Conservation (phyloP, 2,888 invertebrate species). For the Drosophila antonietae region DNA sequence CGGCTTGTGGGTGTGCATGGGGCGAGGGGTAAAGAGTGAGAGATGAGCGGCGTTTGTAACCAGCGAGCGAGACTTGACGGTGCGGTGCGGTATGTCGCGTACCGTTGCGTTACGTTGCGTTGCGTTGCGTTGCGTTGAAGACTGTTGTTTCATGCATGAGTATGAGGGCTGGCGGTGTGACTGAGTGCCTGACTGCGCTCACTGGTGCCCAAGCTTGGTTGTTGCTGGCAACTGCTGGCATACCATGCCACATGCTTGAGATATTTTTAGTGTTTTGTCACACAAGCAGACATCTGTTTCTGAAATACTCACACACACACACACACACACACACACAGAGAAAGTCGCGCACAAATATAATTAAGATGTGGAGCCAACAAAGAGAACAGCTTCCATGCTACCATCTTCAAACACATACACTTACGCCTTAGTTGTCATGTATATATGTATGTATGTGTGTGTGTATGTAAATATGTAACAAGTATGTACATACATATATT, state of each 20-base stretch:
- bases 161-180: slow-evolving; percentile 23
- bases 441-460: neutral
- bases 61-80: neutral
- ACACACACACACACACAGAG: too few relatives aligned
- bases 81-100: neutral
- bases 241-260: slow-evolving; percentile 67
- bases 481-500: slow-evolving; percentile 36
- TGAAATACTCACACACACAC: slow-evolving; percentile 49
- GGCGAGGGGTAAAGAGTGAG: too few relatives aligned
- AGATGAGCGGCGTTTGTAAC: neutral
- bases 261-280: slow-evolving; percentile 70
- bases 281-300: slow-evolving; percentile 66
- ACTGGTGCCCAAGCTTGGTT: slow-evolving; percentile 45
- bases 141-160: slow-evolving; percentile 13
- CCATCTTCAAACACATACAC: neutral
- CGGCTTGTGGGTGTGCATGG: too few relatives aligned
- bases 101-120: neutral
- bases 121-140: slow-evolving; percentile 17
- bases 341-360: slow-evolving; percentile 56
- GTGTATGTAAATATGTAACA: slow-evolving; percentile 24
- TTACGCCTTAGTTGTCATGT: slow-evolving; percentile 6
- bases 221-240: slow-evolving; percentile 61
- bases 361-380: slow-evolving; percentile 56
- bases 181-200: slow-evolving; percentile 46
- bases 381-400: slow-evolving; percentile 7